Percentiles rank a stretch among this genome's conserved stretches.
Evolutionary conservation across 1,140 invertebrate genomes (phyloP).

Genomic region (Aphelinus atriplicis): DNA sequence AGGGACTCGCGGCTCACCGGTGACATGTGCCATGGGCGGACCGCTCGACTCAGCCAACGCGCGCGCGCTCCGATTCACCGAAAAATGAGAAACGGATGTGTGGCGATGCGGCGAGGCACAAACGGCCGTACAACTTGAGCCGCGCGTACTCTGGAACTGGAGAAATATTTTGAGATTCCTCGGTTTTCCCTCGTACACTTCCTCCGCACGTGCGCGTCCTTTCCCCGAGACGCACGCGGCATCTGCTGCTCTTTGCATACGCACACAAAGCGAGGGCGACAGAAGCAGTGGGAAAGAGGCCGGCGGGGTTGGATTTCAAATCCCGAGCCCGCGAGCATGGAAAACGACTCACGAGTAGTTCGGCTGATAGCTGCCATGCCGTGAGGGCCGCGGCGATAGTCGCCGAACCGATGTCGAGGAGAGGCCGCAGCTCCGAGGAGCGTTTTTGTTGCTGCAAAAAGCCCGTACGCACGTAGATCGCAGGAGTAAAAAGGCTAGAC

Average conservation of each 20-base stretch:
- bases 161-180: too few species aligned
- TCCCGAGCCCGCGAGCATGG: constrained; percentile 13
- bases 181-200: too few species aligned
- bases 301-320: constrained; percentile 22
- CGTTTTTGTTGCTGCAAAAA: too few species aligned
- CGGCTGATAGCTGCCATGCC: not conserved
- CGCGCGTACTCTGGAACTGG: too few species aligned
- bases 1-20: not conserved
- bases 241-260: too few species aligned
- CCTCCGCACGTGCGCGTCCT: too few species aligned
- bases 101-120: not conserved
- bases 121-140: too few species aligned
- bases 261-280: not conserved
- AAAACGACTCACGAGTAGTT: constrained; percentile 18
- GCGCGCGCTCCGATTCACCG: not conserved
- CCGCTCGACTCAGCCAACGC: not conserved
- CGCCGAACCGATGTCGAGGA: too few species aligned
- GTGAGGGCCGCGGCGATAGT: not conserved
- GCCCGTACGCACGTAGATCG: constrained; percentile 9
- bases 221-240: too few species aligned
- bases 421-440: too few species aligned
- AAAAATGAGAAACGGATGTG: constrained; percentile 12
- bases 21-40: constrained; percentile 28
- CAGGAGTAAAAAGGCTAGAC: too few species aligned
- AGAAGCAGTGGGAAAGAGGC: not conserved